Conservation (phyloP, 2,797 vertebrate species). For the Scolopax rusticola region DNA sequence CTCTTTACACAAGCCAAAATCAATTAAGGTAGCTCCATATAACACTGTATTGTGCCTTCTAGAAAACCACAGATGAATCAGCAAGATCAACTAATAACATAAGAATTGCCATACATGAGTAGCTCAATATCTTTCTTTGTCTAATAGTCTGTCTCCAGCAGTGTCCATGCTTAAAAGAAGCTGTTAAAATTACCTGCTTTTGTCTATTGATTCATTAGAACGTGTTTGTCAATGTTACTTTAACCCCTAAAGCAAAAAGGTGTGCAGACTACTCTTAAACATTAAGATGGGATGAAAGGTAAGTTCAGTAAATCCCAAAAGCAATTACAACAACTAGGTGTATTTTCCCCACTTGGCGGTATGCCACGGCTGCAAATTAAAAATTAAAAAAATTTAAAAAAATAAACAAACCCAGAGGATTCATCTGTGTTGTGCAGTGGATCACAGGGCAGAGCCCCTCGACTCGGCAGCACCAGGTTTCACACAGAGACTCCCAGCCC, state of each 20-base stretch:
- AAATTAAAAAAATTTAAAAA: neutral
- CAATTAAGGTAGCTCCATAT: neutral
- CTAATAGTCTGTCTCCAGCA: neutral
- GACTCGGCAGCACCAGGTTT: neutral
- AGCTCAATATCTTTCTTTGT: neutral
- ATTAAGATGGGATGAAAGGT: neutral
- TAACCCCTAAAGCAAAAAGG: neutral
- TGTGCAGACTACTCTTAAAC: neutral
- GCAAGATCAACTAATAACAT: neutral
- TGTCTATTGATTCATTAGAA: neutral
- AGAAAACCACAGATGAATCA: neutral
- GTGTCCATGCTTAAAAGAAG: neutral
- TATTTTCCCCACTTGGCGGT: neutral
- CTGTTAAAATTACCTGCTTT: neutral
- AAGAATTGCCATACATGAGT: neutral
- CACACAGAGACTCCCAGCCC: neutral
- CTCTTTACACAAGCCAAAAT: neutral
- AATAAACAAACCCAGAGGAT: neutral
- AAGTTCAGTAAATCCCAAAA: neutral
- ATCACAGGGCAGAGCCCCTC: neutral
- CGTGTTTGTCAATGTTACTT: neutral
- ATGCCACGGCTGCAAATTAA: neutral
- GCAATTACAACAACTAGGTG: neutral
- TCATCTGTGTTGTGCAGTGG: neutral
- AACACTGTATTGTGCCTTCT: neutral